A percentile compares a stretch with the other conserved stretches of the same genome.
These are phyloP conservation scores for Plotosus lineatus DNA, from an alignment of 2,113 vertebrate genomes.

Conservation along the genomic window DNA sequence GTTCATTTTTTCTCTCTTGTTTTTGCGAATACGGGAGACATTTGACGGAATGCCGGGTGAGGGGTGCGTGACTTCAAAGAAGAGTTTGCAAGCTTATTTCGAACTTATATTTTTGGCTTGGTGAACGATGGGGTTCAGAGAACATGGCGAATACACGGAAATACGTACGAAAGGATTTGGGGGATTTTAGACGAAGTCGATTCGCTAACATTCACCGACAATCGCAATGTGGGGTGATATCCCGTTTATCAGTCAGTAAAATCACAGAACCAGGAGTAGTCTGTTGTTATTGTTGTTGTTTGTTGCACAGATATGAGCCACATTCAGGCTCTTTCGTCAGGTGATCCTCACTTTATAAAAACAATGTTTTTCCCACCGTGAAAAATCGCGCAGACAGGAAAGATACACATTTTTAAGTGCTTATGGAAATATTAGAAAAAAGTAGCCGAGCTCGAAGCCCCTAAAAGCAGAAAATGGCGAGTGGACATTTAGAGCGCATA, in stretches of 20 bases:
- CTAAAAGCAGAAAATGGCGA: constrained; percentile 16
- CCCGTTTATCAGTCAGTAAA: background rate
- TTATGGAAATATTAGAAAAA: background rate
- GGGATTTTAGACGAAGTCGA: no score
- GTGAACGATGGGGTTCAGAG: no score
- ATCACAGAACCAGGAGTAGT: background rate
- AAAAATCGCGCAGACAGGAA: constrained; percentile 1
- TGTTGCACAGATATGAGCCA: no score
- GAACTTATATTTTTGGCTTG: no score
- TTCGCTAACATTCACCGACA: background rate
- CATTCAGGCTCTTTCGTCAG: background rate
- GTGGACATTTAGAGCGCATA: background rate
- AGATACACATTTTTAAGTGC: background rate
- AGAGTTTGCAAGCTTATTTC: no score
- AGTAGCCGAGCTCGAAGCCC: constrained; percentile 43
- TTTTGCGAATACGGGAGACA: no score
- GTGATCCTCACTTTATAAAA: background rate
- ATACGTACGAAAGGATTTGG: no score
- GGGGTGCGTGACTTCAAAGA: no score
- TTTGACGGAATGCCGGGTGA: no score
- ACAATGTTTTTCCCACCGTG: constrained; percentile 10
- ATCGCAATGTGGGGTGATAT: no score
- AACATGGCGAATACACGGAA: no score
- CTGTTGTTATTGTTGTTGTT: background rate
- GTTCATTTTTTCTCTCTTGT: no score